phyloP scores from a whole-genome alignment of 2,797 vertebrate species.

The Dromococcyx pavoninus region DNA sequence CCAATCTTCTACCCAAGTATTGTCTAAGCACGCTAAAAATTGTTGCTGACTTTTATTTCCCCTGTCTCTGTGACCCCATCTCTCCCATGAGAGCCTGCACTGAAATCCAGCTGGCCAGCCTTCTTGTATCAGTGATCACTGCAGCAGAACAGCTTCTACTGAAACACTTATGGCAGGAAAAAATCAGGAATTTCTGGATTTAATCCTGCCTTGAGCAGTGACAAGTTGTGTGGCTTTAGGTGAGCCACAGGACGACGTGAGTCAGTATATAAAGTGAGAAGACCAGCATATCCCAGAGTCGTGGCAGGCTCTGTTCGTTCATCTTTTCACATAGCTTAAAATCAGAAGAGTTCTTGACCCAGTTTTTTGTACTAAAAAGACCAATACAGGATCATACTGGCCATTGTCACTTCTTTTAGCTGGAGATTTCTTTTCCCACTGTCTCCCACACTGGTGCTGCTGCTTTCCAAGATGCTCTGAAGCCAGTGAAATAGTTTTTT shows the following conservation, averaged over 20 bases:
- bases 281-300: neutral
- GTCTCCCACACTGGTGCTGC: neutral
- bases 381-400: neutral
- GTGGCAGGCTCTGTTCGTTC: neutral
- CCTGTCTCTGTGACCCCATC: neutral
- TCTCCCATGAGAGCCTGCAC: conserved; percentile 12
- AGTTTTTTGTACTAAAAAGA: neutral
- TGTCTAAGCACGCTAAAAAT: neutral
- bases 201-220: neutral
- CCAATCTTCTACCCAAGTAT: neutral
- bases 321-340: neutral
- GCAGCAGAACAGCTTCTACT: neutral
- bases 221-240: neutral
- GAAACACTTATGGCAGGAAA: neutral
- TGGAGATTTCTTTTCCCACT: neutral
- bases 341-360: neutral
- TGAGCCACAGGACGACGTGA: neutral
- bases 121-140: neutral
- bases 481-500: neutral
- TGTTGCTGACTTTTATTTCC: neutral
- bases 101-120: conserved; percentile 25
- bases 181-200: conserved; percentile 3
- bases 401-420: neutral
- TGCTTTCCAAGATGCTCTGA: conserved; percentile 32
- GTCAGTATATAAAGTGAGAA: neutral